Base-by-base conservation (phyloP, 2,113 vertebrate genomes). In the Tretioscincus oriximinensis region DNA sequence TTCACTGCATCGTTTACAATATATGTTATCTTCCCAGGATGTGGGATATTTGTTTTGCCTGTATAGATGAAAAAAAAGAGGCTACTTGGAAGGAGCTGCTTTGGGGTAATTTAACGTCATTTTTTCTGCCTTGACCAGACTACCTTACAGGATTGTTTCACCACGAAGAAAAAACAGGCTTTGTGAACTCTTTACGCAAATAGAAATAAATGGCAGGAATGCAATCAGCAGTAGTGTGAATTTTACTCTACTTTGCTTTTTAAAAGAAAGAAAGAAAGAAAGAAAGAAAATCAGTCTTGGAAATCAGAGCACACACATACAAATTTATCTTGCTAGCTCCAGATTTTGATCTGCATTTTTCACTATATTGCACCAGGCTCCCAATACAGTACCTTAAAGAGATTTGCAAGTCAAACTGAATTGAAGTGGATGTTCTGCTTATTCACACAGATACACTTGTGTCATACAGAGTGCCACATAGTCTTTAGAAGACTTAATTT, bases 401-500 rank as follows among this genome's bases (percentile, higher is more conserved):
- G 87, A 63, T 77, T 61, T 76, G 58, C 80, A 85, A 85, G 85
- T 12, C 9, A 81, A 76, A 90, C 78, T 85, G 65, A 77, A 77
- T 61, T 31, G 72, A 89, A 86, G 76, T 28, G 49, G 54, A 21
- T 9, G 16, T 74, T 90, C 84, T 77, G 63, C 78, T 85, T 92
- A 87, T 58, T 81, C 86, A 78, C 71, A 63, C 82, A 82, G 87
- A 89, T 83, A 88, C 84, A 87, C 69, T 83, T 69, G 22, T 47
- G 74, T 93, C 90, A 85, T 76, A 28, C 47, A 3, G 29, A 69
- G 51, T 68, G 75, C 61, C 78, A 65, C 47, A 31, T n/a, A 83
- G 79, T 73, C 81, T 76, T 80, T 81, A 85, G 85, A 76, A 83
- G 85, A 90, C 82, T 91, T 88, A 77, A 91, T 93, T 92, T 90